These are phyloP conservation scores for Saguinus midas DNA, from an alignment of 2,113 vertebrate genomes.

Conservation along the genomic window DNA sequence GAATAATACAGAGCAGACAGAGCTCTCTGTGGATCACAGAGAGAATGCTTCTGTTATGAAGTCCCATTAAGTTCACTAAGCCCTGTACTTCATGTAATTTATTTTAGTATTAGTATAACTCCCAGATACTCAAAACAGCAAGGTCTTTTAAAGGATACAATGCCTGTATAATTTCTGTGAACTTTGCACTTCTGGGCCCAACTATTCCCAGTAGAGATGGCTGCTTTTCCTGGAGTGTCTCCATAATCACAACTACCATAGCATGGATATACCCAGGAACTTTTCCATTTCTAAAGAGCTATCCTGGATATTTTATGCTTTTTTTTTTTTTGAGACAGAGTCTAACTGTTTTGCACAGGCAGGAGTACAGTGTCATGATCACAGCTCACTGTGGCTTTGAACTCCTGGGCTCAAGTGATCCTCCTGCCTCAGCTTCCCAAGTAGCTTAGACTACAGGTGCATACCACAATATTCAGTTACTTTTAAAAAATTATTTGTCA, in stretches of 20 bases:
- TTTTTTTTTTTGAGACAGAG: no score
- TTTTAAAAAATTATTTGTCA: no score
- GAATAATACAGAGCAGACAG: not conserved
- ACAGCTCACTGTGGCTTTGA: no score
- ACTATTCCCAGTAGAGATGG: not conserved
- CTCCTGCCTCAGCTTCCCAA: no score
- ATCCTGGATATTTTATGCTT: not conserved
- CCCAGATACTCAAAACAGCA: not conserved
- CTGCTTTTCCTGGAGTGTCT: not conserved
- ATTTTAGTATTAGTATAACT: not conserved
- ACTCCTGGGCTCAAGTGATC: no score
- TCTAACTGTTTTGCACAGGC: no score
- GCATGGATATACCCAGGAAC: not conserved
- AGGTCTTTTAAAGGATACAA: not conserved
- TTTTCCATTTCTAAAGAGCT: slow-evolving; percentile 22
- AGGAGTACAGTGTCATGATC: no score
- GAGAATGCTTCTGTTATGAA: not conserved
- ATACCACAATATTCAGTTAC: no score
- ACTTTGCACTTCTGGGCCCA: not conserved
- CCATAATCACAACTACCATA: not conserved
- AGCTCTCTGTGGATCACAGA: not conserved
- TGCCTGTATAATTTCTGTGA: not conserved
- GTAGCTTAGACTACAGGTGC: no score
- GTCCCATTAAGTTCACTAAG: not conserved
- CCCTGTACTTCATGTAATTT: not conserved